Percentiles rank a stretch among this genome's conserved stretches.
Evolutionary conservation across 1,140 invertebrate genomes (phyloP).

Genomic region (Cydia amplana): DNA sequence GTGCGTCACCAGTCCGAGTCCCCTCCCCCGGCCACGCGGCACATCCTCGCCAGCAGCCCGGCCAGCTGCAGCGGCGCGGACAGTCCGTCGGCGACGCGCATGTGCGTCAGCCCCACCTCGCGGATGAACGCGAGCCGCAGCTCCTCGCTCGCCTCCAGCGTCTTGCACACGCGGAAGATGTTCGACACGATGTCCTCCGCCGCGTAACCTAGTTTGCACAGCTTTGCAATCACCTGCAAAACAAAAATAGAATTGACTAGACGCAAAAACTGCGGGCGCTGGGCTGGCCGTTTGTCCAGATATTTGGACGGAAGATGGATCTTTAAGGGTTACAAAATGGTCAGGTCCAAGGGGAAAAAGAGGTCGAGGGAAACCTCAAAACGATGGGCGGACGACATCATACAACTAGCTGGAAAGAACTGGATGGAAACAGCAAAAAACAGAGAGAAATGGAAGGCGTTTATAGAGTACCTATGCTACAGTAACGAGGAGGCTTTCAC

Average conservation of each 20-base stretch:
- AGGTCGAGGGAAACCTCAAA: too few relatives aligned
- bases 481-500: too few relatives aligned
- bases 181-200: conserved; percentile 97
- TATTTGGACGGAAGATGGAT: too few relatives aligned
- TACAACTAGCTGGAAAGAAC: too few relatives aligned
- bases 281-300: too few relatives aligned
- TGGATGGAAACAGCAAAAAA: too few relatives aligned
- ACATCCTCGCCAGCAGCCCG: conserved; percentile 91
- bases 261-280: too few relatives aligned
- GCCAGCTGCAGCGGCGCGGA: conserved; percentile 94
- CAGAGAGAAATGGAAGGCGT: too few relatives aligned
- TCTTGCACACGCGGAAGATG: conserved; percentile 96
- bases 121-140: conserved; percentile 94
- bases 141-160: conserved; percentile 88
- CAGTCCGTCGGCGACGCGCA: conserved; percentile 94
- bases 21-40: conserved; percentile 67
- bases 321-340: too few relatives aligned
- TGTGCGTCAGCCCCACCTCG: conserved; percentile 96
- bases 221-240: conserved; percentile 87
- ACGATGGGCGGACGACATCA: too few relatives aligned
- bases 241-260: neutral
- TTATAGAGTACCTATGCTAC: too few relatives aligned
- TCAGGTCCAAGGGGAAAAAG: too few relatives aligned
- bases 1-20: conserved; percentile 67
- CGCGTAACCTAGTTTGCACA: conserved; percentile 97